Evolutionary conservation across 2,888 invertebrate genomes (phyloP).

Genomic region (Hyppa rectilinea): DNA sequence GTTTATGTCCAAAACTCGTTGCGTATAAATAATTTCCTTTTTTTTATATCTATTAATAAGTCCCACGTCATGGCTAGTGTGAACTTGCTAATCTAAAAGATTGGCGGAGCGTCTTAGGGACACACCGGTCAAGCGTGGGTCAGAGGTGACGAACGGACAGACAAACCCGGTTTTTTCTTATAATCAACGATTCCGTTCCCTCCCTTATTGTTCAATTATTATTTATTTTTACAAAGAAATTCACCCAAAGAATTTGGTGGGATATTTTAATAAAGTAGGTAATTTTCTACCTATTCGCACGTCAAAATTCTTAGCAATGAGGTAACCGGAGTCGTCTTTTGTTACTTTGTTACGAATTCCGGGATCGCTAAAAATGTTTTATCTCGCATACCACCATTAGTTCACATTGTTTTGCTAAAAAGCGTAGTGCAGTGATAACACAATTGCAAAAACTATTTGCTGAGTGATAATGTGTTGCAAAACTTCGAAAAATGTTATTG

Average conservation of each 20-base stretch:
- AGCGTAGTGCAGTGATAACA: constrained; percentile 38
- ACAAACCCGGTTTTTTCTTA: constrained; percentile 78
- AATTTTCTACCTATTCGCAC: constrained; percentile 53
- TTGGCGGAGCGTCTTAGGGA: constrained; percentile 73
- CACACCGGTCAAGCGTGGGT: constrained; percentile 86
- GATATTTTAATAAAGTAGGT: constrained; percentile 51
- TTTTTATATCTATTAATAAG: constrained; percentile 41
- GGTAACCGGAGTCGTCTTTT: constrained; percentile 43
- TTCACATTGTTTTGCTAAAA: constrained; percentile 53
- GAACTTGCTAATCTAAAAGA: constrained; percentile 78
- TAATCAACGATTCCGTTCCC: constrained; percentile 68
- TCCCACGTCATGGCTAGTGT: constrained; percentile 69
- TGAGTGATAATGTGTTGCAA: constrained; percentile 57
- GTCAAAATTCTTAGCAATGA: constrained; percentile 56
- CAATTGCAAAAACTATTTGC: constrained; percentile 48
- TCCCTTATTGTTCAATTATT: constrained; percentile 60
- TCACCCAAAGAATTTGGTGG: constrained; percentile 52
- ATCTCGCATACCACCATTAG: constrained; percentile 66
- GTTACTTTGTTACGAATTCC: constrained; percentile 57
- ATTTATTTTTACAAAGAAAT: constrained; percentile 54
- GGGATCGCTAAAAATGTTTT: constrained; percentile 56
- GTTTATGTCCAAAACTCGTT: not conserved
- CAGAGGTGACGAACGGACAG: constrained; percentile 89
- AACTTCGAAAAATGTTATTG: constrained; percentile 61
- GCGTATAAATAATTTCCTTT: not conserved